These are phyloP conservation scores for Hirtodrosophila duncani DNA, from an alignment of 2,888 invertebrate genomes.

Conservation along the genomic window DNA sequence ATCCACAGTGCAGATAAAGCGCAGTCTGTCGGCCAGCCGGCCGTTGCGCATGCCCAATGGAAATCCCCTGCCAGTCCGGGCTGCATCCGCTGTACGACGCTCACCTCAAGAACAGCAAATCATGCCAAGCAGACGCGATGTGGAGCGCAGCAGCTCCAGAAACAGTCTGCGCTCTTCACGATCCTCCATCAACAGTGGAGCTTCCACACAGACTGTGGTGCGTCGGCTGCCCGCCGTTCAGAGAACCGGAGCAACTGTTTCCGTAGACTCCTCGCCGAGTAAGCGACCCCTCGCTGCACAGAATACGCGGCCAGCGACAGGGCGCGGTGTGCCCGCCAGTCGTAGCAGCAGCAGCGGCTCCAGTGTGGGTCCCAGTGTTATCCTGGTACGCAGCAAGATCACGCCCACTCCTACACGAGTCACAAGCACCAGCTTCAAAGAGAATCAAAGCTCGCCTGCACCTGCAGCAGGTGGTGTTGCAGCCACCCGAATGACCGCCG, in stretches of 20 bases:
- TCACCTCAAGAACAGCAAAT: slow-evolving; percentile 41
- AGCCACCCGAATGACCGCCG: slow-evolving; percentile 53
- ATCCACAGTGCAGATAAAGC: slow-evolving; percentile 35
- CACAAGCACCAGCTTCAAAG: slow-evolving; percentile 79
- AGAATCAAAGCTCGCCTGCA: slow-evolving; percentile 71
- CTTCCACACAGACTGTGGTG: slow-evolving; percentile 88
- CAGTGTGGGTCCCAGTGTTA: slow-evolving; percentile 80
- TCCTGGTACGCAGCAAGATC: slow-evolving; percentile 61
- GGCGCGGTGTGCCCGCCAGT: slow-evolving; percentile 80
- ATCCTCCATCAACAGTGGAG: slow-evolving; percentile 89
- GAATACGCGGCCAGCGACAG: slow-evolving; percentile 75
- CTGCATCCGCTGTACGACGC: slow-evolving; percentile 39
- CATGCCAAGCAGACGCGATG: slow-evolving; percentile 79
- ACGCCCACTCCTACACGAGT: slow-evolving; percentile 26
- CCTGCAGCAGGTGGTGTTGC: slow-evolving; percentile 17
- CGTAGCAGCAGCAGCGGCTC: slow-evolving; percentile 82
- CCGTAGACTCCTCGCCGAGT: slow-evolving; percentile 75
- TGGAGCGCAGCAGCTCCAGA: slow-evolving; percentile 87
- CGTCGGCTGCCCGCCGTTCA: slow-evolving; percentile 81
- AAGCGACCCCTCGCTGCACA: slow-evolving; percentile 80
- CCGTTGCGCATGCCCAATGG: slow-evolving; percentile 79
- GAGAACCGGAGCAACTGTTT: slow-evolving; percentile 67
- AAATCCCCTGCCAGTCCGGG: slow-evolving; percentile 79
- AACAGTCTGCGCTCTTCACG: slow-evolving; percentile 89
- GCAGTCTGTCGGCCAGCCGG: slow-evolving; percentile 78